phyloP scores from a whole-genome alignment of 2,113 vertebrate genomes.

The Proteles cristata region DNA sequence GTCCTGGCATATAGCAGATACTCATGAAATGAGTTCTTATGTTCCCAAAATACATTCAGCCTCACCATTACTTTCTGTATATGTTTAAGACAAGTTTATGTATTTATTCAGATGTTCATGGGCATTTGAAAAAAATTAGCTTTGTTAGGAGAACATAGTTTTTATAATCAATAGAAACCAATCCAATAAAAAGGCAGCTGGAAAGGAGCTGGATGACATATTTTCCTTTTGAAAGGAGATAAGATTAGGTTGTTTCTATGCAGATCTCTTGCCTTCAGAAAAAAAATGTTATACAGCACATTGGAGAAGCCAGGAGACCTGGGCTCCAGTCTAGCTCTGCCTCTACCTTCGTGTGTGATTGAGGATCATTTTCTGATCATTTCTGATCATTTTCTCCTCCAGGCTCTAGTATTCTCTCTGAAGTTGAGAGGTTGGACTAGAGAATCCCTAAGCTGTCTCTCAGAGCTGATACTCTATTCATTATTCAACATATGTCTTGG shows the following conservation, averaged over 20 bases:
- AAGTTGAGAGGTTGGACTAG: not conserved
- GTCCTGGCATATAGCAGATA: not conserved
- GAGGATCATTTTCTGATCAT: too few species aligned
- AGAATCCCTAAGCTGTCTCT: not conserved
- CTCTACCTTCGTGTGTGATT: accelerated
- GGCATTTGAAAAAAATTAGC: not conserved
- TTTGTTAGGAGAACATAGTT: conserved; percentile 56
- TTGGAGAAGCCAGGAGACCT: not conserved
- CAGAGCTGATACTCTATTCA: not conserved
- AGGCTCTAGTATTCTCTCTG: not conserved
- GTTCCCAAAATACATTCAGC: not conserved
- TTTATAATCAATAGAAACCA: conserved; percentile 41
- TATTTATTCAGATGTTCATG: conserved; percentile 30
- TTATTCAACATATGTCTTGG: not conserved
- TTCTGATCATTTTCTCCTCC: not conserved
- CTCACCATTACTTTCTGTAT: not conserved
- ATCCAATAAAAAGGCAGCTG: conserved; percentile 1
- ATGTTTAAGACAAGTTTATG: not conserved
- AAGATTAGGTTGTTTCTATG: not conserved
- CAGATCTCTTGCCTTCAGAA: not conserved
- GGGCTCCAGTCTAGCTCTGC: not conserved
- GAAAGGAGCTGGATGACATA: not conserved
- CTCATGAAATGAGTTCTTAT: not conserved
- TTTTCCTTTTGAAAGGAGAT: not conserved
- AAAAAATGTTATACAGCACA: not conserved